Base-by-base conservation (phyloP, 92 coral and sea anemone genomes). In the Siderastrea siderea region DNA sequence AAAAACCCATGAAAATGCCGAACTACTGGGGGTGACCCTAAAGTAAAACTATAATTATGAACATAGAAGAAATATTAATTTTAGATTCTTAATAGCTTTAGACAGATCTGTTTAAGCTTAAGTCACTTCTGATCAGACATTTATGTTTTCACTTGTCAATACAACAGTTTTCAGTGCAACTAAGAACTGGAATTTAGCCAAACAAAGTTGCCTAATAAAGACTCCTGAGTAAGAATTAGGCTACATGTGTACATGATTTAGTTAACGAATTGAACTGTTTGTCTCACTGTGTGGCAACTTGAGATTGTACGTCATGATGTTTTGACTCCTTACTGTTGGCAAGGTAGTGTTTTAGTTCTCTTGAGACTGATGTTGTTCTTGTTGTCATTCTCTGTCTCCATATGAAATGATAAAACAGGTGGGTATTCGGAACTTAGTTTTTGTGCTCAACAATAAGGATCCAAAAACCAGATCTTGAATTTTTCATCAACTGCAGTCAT, bases 391-490 rank as follows among this genome's bases (percentile, higher is more conserved):
- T 26, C 8, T 65, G 38, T 26, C 38, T 26, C 38, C 38, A 26
- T 26, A 26, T 26, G 0, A 26, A 26, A 26, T 26, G 38, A 26
- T 19, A 45, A 9, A 26, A 17, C 72, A 19, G 26, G 17, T 26
- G 38, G 38, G 38, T 26, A 26, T 19, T 26, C 26, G 72, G 17
- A 67, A 5, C 47, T 67, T 5, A 19, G 17, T 26, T 17, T 17
- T 14, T 67, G 38, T 26, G 38, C 38, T 26, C 38, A 26, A 26
- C 38, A 26, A 26, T 26, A 26, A 26, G 38, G 0, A 86, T 86
- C 90, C 54, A 78, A 60, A 78, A 86, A 78, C 87, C 87, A 83
- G 80, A 83, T 83, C 47, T 83, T 77, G 46, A 58, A n/a, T 19
- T 83, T 74, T 69, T 58, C 55, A 63, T 83, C 87, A 83, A 58